phyloP scores from a whole-genome alignment of 2,888 invertebrate genomes.

The Amphipyra tragopoginis region DNA sequence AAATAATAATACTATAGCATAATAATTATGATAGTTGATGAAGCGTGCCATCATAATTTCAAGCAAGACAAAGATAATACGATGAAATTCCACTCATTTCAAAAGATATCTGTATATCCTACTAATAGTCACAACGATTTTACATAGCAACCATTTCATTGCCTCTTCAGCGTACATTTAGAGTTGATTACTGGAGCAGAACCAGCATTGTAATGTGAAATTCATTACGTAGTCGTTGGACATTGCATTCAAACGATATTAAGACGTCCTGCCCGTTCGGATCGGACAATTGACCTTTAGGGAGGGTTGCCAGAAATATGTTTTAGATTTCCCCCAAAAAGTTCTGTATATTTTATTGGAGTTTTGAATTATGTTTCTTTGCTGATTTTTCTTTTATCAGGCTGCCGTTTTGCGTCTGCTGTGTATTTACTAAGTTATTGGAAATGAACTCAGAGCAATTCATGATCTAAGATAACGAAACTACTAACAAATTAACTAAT shows the following conservation, averaged over 20 bases:
- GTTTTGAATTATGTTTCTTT: conserved; percentile 17
- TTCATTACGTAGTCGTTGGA: conserved; percentile 27
- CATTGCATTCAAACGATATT: conserved; percentile 18
- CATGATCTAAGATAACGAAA: too few relatives aligned
- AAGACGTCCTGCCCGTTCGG: conserved; percentile 12
- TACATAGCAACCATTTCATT: background rate
- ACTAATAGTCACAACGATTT: background rate
- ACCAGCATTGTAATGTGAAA: conserved; percentile 10
- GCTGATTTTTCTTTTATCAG: background rate
- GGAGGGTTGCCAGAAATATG: background rate
- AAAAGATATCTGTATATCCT: too few relatives aligned
- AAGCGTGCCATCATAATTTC: too few relatives aligned
- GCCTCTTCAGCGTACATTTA: conserved; percentile 1
- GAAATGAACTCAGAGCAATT: too few relatives aligned
- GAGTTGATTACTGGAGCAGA: conserved; percentile 4
- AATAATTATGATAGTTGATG: too few relatives aligned
- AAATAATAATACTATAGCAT: background rate
- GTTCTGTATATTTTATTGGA: conserved; percentile 19
- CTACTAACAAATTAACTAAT: too few relatives aligned
- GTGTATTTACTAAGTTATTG: too few relatives aligned
- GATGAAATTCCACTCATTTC: too few relatives aligned
- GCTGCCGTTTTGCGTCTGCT: too few relatives aligned
- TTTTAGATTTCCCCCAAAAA: conserved; percentile 20
- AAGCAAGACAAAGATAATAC: too few relatives aligned
- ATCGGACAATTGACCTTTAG: conserved; percentile 23